Percentiles rank a stretch among this genome's conserved stretches.
Conservation (phyloP, 2,888 invertebrate genomes). For the Agrochola circellaris region DNA sequence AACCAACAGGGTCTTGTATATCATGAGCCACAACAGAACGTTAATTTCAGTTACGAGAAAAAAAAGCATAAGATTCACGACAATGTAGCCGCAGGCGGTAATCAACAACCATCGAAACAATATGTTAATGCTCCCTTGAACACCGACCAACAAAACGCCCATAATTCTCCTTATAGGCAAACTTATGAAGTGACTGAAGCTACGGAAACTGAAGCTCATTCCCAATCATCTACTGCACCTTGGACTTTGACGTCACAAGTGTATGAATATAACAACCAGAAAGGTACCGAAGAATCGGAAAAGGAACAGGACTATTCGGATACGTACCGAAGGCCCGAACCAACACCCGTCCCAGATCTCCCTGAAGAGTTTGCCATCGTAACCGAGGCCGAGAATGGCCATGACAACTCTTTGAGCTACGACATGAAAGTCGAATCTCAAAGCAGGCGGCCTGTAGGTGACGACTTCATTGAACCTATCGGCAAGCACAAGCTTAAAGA, state of each 20-base stretch:
- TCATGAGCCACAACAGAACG: constrained; percentile 76
- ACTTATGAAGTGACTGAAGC: constrained; percentile 88
- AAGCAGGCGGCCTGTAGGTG: constrained; percentile 86
- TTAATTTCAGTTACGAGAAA: constrained; percentile 77
- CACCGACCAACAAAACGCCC: constrained; percentile 70
- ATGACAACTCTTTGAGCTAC: constrained; percentile 85
- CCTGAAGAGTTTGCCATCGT: constrained; percentile 86
- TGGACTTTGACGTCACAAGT: constrained; percentile 83
- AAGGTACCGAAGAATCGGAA: constrained; percentile 76
- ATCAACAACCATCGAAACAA: constrained; percentile 81
- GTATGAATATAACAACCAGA: constrained; percentile 75
- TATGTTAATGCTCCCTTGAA: constrained; percentile 77
- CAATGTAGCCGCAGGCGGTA: constrained; percentile 80
- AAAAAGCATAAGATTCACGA: constrained; percentile 83
- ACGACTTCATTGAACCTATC: constrained; percentile 86
- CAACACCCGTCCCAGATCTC: constrained; percentile 77
- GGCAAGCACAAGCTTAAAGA: constrained; percentile 86
- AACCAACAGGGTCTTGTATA: constrained; percentile 80
- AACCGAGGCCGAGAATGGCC: constrained; percentile 85
- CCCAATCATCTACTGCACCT: constrained; percentile 80
- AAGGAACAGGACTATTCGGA: constrained; percentile 76
- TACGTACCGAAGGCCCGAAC: constrained; percentile 76
- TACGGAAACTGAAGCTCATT: constrained; percentile 79
- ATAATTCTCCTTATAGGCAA: constrained; percentile 73
- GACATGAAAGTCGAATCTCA: constrained; percentile 85